phyloP scores from a whole-genome alignment of 2,888 invertebrate species.

The Herminia tarsipennalis region DNA sequence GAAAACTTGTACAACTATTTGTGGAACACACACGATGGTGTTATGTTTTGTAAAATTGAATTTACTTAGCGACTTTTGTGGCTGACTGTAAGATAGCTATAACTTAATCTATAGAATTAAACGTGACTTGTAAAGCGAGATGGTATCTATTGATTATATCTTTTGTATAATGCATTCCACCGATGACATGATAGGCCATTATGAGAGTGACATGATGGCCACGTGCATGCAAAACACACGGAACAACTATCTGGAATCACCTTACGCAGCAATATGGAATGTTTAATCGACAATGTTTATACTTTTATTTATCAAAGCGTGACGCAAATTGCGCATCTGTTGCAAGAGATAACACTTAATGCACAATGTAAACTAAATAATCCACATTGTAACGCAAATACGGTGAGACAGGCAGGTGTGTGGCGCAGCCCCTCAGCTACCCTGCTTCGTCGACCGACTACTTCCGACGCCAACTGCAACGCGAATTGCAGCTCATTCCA shows the following conservation, averaged over 20 bases:
- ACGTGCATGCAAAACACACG: conserved; percentile 16
- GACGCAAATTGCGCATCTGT: conserved; percentile 21
- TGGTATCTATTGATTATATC: conserved; percentile 24
- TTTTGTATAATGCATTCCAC: conserved; percentile 18
- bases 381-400: conserved; percentile 47
- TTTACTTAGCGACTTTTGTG: no score
- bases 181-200: conserved; percentile 29
- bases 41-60: no score
- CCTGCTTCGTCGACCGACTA: conserved; percentile 41
- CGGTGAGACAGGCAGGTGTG: conserved; percentile 71
- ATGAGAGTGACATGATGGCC: conserved; percentile 5
- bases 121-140: conserved; percentile 15
- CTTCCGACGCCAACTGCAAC: conserved; percentile 60
- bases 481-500: conserved; percentile 51
- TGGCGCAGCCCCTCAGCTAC: conserved; percentile 58
- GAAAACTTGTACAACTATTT: no score
- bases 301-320: conserved; percentile 15
- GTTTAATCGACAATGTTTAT: conserved; percentile 7
- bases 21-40: no score
- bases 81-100: no score
- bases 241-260: conserved; percentile 14
- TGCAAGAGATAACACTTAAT: conserved; percentile 25
- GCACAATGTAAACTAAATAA: conserved; percentile 33
- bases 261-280: conserved; percentile 13
- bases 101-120: conserved; percentile 12